Base-by-base conservation (phyloP, 2,113 vertebrate genomes). In the Heloderma charlesbogerti region DNA sequence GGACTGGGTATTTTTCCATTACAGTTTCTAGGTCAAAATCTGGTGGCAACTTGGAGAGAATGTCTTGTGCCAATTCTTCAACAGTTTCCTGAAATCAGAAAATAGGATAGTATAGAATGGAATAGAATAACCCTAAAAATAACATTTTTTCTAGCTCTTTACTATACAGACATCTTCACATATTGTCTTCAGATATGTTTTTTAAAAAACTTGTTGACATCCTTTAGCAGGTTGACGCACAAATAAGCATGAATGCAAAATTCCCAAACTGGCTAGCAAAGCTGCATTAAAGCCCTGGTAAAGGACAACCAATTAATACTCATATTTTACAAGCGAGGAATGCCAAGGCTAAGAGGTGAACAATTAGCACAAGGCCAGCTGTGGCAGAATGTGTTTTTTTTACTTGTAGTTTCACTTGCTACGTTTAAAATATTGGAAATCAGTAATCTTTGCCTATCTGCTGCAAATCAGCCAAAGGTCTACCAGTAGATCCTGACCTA, bases 21-120 rank as follows among this genome's bases (percentile, higher is more conserved):
- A 99, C 97, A 84, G 92, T 89, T 91, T 98, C 94, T 60, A 98
- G 78, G 89, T 99, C 95, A 95, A 99, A 99, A 91, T 97, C 97
- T 1, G 66, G 78, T 37, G 98, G 99, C 22, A 99, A 96, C 95
- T 98, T 99, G 66, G 98, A 98, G 43, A 99, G 95, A 88, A 99
- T 97, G 90, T 99, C 98, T 83, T 97, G 97, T 1, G 97, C 98
- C 93, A 99, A 94, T 37, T 99, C 98, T 90, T 99, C 97, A 84
- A 99, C 98, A 10, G 98, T 97, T 96, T 98, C 98, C 99, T 99
- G 96, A 91, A 97, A 94, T 87, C 54, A 71, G 20, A 95, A 77
- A 60, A 88, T 82, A 82, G 51, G 22, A 94, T 16, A n/a, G 81
- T 22, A 0, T 51, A 48, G 31, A 31, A 82, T n/a, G n/a, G n/a